phyloP scores from a whole-genome alignment of 2,888 invertebrate species.

The Plutella xylostella region DNA sequence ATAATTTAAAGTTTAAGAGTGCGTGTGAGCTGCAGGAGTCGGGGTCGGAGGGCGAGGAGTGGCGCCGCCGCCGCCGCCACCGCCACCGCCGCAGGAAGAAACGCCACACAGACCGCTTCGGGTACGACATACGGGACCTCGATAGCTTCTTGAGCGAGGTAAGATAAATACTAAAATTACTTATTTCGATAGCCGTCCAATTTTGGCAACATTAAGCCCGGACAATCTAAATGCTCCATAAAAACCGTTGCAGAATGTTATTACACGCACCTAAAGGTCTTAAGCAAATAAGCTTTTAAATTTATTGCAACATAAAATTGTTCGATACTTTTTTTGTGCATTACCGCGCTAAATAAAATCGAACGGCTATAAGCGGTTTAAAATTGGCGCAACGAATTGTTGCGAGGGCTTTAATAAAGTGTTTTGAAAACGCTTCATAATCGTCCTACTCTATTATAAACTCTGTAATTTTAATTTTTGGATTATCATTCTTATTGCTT shows the following conservation, averaged over 20 bases:
- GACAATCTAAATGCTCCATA: too few species aligned
- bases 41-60: slow-evolving; percentile 50
- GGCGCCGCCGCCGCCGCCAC: slow-evolving; percentile 57
- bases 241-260: slow-evolving; percentile 4
- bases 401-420: slow-evolving; percentile 23
- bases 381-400: slow-evolving; percentile 47
- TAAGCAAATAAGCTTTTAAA: slow-evolving; percentile 7
- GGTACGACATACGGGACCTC: slow-evolving; percentile 84
- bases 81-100: slow-evolving; percentile 54
- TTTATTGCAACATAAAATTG: slow-evolving; percentile 6
- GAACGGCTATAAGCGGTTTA: slow-evolving; percentile 29
- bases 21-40: slow-evolving; percentile 48
- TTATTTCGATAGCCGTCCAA: too few species aligned
- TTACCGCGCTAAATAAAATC: slow-evolving; percentile 23
- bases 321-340: slow-evolving; percentile 30
- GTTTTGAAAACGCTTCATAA: slow-evolving; percentile 20
- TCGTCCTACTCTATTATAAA: slow-evolving; percentile 8
- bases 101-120: slow-evolving; percentile 62
- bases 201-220: background rate
- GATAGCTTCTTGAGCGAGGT: slow-evolving; percentile 84
- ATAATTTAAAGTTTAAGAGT: slow-evolving; percentile 55
- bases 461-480: background rate
- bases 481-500: too few species aligned
- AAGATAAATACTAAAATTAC: slow-evolving; percentile 24
- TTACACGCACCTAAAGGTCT: slow-evolving; percentile 1